These are phyloP conservation scores for Tyrophagus putrescentiae DNA, from an alignment of 1,140 invertebrate genomes.

Conservation along the genomic window DNA sequence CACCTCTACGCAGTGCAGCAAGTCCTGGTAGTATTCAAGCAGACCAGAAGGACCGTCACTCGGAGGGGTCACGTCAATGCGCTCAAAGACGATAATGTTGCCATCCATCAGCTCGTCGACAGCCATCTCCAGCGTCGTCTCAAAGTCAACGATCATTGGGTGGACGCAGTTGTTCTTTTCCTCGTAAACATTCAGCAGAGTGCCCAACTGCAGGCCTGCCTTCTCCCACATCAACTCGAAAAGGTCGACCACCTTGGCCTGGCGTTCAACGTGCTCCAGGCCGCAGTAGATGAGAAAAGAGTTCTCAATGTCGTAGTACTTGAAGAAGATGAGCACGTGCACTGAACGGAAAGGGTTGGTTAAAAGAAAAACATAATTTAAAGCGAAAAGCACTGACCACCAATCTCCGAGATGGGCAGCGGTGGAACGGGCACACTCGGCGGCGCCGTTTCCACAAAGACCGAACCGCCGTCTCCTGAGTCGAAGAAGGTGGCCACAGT, in stretches of 20 bases:
- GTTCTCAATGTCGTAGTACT: constrained; percentile 82
- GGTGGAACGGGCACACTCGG: constrained; percentile 58
- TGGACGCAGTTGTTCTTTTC: constrained; percentile 82
- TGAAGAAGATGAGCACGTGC: constrained; percentile 86
- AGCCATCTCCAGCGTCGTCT: constrained; percentile 63
- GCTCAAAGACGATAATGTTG: constrained; percentile 87
- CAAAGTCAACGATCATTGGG: constrained; percentile 62
- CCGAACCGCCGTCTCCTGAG: constrained; percentile 71
- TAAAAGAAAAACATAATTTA: background rate
- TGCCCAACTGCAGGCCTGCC: constrained; percentile 44
- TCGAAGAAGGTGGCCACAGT: constrained; percentile 42
- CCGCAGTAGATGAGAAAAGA: constrained; percentile 83
- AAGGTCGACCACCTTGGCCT: constrained; percentile 62
- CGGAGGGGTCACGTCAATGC: constrained; percentile 62
- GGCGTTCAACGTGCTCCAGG: constrained; percentile 75
- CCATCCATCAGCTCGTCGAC: constrained; percentile 76
- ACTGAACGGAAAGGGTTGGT: constrained; percentile 32
- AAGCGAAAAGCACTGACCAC: constrained; percentile 41
- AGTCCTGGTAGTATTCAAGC: constrained; percentile 64
- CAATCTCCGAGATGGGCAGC: constrained; percentile 74
- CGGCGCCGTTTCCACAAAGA: constrained; percentile 75
- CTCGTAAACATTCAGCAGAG: constrained; percentile 37
- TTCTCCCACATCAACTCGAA: constrained; percentile 72
- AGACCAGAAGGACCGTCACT: no score
- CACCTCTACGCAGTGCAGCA: constrained; percentile 53